A percentile compares a stretch with the other conserved stretches of the same genome.
phyloP scores from a whole-genome alignment of 2,113 vertebrate species.

The Notechis scutatus region DNA sequence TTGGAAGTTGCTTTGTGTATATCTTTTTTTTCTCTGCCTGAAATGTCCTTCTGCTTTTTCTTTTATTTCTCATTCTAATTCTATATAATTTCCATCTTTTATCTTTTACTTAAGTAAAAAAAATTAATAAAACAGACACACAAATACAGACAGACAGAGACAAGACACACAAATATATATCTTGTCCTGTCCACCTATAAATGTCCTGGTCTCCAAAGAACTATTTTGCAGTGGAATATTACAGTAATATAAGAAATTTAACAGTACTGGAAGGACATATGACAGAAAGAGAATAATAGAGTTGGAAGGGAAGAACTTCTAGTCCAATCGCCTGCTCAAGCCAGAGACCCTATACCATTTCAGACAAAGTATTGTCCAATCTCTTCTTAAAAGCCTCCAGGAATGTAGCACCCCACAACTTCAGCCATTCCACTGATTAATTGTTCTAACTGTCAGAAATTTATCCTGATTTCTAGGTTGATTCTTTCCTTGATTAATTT shows the following conservation, averaged over 20 bases:
- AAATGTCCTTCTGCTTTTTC: not conserved
- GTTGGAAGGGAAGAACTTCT: not conserved
- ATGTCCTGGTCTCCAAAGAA: not conserved
- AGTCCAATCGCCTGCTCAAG: not conserved
- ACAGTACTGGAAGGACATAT: not conserved
- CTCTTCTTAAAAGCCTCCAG: not conserved
- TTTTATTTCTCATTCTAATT: not conserved
- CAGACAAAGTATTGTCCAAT: not conserved
- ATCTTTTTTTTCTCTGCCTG: not conserved
- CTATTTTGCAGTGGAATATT: not conserved
- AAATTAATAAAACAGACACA: not conserved
- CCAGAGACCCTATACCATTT: not conserved
- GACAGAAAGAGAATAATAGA: not conserved
- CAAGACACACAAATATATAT: not conserved
- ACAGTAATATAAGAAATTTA: not conserved
- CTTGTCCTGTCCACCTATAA: not conserved
- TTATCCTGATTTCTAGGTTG: not conserved
- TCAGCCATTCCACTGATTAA: not conserved
- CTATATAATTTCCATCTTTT: not conserved
- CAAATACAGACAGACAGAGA: not conserved
- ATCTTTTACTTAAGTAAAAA: not conserved
- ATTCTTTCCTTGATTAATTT: not conserved
- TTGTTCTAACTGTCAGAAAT: not conserved
- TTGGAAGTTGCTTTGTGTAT: not conserved
- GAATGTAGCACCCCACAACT: not conserved